Percentiles rank a stretch among this genome's conserved stretches.
phyloP scores from a whole-genome alignment of 2,797 vertebrate genomes.

The Notoglanidium macrostoma region DNA sequence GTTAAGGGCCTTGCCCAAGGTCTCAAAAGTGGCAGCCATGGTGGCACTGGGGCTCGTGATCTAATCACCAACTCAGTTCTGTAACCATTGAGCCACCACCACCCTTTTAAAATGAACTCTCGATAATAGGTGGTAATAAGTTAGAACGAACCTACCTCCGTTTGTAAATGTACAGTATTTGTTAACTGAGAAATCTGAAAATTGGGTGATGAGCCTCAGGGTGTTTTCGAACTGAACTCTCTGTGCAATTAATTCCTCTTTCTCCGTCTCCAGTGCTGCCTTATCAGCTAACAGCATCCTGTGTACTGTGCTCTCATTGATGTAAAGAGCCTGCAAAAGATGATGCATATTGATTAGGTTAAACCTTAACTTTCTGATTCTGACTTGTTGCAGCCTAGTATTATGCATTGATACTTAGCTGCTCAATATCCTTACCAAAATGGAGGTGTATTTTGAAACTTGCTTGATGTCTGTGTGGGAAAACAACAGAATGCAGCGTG shows the following conservation, averaged over 20 bases:
- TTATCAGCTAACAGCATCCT: conserved; percentile 46
- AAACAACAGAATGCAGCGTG: conserved; percentile 4
- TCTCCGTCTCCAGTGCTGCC: conserved; percentile 34
- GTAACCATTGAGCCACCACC: too few species aligned
- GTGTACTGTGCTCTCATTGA: conserved; percentile 31
- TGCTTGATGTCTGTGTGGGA: not conserved
- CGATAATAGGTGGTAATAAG: too few species aligned
- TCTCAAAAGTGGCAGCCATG: too few species aligned
- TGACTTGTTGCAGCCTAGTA: not conserved
- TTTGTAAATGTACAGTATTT: conserved; percentile 59
- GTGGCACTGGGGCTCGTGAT: too few species aligned
- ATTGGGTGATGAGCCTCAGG: conserved; percentile 55
- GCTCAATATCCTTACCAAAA: not conserved
- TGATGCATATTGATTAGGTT: conserved; percentile 38
- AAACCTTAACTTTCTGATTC: not conserved
- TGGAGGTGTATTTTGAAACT: not conserved
- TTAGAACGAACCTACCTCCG: conserved; percentile 19
- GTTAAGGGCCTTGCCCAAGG: too few species aligned
- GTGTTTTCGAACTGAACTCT: conserved; percentile 54
- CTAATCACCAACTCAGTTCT: too few species aligned
- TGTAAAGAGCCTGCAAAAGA: conserved; percentile 25
- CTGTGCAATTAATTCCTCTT: conserved; percentile 50
- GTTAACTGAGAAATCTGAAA: conserved; percentile 39
- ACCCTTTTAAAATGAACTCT: not conserved
- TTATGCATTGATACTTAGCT: too few species aligned